Conservation (phyloP, 2,113 vertebrate genomes). For the Pygoscelis antarcticus region DNA sequence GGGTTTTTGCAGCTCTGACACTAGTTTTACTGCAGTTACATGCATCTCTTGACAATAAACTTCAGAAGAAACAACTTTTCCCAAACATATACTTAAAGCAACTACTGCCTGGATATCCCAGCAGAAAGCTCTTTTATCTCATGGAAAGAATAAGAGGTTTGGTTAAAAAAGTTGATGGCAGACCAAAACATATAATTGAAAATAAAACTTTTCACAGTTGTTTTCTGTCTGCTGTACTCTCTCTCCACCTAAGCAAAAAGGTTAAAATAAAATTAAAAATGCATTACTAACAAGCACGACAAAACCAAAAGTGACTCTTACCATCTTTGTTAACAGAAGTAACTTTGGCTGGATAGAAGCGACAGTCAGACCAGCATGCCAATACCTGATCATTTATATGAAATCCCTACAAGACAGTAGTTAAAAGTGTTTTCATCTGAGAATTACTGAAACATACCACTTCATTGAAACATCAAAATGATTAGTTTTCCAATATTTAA, state of each 20-base stretch:
- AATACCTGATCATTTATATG: conserved; percentile 89
- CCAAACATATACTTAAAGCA: neutral
- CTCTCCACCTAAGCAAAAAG: neutral
- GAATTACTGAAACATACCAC: neutral
- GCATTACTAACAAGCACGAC: neutral
- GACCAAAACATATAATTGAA: neutral
- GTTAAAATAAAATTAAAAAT: neutral
- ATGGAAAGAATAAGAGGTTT: neutral
- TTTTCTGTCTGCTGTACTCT: neutral
- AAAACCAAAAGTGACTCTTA: conserved; percentile 69
- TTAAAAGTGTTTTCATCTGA: neutral
- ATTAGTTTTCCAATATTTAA: neutral
- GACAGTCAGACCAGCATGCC: conserved; percentile 98
- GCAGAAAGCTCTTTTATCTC: neutral
- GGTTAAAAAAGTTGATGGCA: neutral
- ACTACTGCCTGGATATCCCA: neutral
- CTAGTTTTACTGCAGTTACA: neutral
- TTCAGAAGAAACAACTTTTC: neutral
- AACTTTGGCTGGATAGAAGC: conserved; percentile 97
- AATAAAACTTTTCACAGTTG: neutral
- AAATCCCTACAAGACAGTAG: conserved; percentile 81
- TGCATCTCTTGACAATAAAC: neutral
- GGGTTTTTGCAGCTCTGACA: neutral
- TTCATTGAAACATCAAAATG: neutral
- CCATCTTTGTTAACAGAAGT: conserved; percentile 92